A percentile compares a stretch with the other conserved stretches of the same genome.
Conservation (phyloP, 2,888 invertebrate species). For the Chromoteleia sp. region DNA sequence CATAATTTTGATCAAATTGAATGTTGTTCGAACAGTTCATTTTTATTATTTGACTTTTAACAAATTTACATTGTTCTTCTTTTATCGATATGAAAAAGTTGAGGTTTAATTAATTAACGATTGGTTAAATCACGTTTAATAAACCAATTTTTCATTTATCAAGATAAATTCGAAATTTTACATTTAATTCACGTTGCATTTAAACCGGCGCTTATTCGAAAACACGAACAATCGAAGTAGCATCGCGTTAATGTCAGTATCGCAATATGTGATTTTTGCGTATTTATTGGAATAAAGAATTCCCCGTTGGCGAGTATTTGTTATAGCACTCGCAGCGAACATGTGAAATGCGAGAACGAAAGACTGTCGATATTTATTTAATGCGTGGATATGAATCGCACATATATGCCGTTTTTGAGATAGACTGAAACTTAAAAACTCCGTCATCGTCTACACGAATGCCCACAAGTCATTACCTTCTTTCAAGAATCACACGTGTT, state of each 20-base stretch:
- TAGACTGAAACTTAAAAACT: not conserved
- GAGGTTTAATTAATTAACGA: not conserved
- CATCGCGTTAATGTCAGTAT: slow-evolving; percentile 1
- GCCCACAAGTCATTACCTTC: too few species aligned
- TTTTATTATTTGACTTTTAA: too few species aligned
- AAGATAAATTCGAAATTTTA: not conserved
- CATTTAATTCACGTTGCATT: not conserved
- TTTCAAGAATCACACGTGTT: too few species aligned
- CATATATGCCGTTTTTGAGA: not conserved
- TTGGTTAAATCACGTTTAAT: not conserved
- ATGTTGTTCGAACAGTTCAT: too few species aligned
- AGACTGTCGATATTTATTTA: slow-evolving; percentile 32
- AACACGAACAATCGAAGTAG: slow-evolving; percentile 8
- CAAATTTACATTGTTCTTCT: too few species aligned
- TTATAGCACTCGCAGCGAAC: not conserved
- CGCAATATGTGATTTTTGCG: slow-evolving; percentile 15
- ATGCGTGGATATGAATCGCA: slow-evolving; percentile 16
- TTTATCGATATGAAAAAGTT: too few species aligned
- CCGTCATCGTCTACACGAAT: not conserved
- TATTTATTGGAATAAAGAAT: slow-evolving; percentile 10
- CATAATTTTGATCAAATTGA: too few species aligned
- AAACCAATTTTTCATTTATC: slow-evolving; percentile 1
- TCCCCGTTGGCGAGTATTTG: slow-evolving; percentile 2
- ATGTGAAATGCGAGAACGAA: slow-evolving; percentile 6
- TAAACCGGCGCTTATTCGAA: slow-evolving; percentile 1